phyloP scores from a whole-genome alignment of 2,113 vertebrate genomes.

The Microtus pennsylvanicus region DNA sequence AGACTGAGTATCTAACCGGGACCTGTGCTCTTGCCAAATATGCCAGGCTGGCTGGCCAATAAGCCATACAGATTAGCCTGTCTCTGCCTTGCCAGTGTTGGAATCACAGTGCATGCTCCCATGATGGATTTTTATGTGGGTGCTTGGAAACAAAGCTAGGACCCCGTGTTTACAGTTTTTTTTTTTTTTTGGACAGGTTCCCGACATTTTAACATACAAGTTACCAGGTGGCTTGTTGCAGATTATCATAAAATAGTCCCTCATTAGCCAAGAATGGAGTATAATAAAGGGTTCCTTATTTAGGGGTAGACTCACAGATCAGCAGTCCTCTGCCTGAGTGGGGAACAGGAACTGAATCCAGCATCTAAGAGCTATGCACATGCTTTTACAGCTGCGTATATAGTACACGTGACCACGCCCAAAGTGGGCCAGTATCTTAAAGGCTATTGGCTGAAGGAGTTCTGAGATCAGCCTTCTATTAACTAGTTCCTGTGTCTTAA shows the following conservation, averaged over 20 bases:
- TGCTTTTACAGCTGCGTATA: too few relatives aligned
- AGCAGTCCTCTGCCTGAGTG: too few relatives aligned
- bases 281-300: too few relatives aligned
- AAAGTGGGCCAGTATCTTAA: too few relatives aligned
- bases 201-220: not conserved
- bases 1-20: not conserved
- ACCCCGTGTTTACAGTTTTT: not conserved
- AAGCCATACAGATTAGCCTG: not conserved
- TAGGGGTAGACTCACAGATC: too few relatives aligned
- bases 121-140: not conserved
- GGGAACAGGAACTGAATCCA: too few relatives aligned
- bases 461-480: fast-evolving
- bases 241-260: too few relatives aligned
- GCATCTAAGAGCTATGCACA: too few relatives aligned
- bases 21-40: not conserved
- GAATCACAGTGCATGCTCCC: not conserved
- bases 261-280: too few relatives aligned
- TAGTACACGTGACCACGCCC: too few relatives aligned
- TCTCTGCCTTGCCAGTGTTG: not conserved
- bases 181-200: not conserved
- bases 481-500: not conserved
- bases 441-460: too few relatives aligned
- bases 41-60: not conserved
- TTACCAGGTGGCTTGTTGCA: not conserved
- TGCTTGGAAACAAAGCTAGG: not conserved